Evolutionary conservation across 2,797 vertebrate species (phyloP), one percentile per base, ranked within the genome.

Genomic region (Cercopithecus neglectus): DNA sequence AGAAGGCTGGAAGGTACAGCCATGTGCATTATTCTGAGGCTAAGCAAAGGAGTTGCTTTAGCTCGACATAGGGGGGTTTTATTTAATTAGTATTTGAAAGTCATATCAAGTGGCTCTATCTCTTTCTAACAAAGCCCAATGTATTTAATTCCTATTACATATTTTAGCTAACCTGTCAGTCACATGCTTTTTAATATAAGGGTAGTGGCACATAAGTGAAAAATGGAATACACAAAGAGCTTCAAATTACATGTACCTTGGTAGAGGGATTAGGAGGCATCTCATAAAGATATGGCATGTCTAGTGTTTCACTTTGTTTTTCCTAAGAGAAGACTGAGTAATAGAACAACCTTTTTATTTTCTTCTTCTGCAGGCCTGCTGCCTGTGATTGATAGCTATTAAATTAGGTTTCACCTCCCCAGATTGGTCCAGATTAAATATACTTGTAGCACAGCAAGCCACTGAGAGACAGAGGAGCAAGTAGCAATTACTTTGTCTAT

Each of bases 381-480:
- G 57, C 39, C 46, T 97, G 93, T 98, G 98, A 98, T 39, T 98
- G 97, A 99, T 89, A 96, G 97, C 92, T 98, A 97, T 98, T 98
- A 98, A 98, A 99, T 98, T 98, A 97, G 79, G 36, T 97, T 98
- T 98, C 94, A 96, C 59, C 90, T 97, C 53, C 96, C 96, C 85
- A 92, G 72, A 98, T 98, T 96, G 93, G 95, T 97, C 95, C 95
- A 98, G 97, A 98, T 98, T 98, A 98, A 98, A 98, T 97, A 97
- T 89, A 98, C 98, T 98, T 98, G 97, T 92, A 98, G 96, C 95
- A 92, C 97, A 98, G 97, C 91, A 97, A 89, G 98, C 92, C 75
- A 89, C 81, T 74, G 48, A 53, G 67, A 98, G 95, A 98, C 74
- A 98, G 98, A 97, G 59, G 83, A 97, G 97, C 22, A 97, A 97